Evolutionary conservation across 1,140 invertebrate genomes (phyloP).

Genomic region (Panagrolaimus sp.): DNA sequence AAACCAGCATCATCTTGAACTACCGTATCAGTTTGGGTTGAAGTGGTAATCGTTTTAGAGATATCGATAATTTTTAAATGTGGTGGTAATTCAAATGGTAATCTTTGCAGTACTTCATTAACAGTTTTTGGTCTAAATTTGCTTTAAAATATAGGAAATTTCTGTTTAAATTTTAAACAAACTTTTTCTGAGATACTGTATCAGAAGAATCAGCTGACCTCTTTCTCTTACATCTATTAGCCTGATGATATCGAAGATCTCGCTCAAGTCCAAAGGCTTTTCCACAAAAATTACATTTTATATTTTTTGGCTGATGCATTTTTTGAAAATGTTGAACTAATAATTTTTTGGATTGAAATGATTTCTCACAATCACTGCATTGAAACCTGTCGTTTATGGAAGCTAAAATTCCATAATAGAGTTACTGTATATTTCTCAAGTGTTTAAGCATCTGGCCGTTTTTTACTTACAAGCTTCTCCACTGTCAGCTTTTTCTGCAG

Average conservation of each 20-base stretch:
- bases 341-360: background rate
- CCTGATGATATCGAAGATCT: slow-evolving; percentile 1
- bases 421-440: background rate
- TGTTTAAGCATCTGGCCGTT: too few relatives aligned
- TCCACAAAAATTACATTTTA: background rate
- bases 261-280: background rate
- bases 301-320: background rate
- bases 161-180: background rate
- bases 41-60: too few relatives aligned
- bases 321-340: background rate
- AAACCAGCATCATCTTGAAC: background rate
- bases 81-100: too few relatives aligned
- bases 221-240: background rate
- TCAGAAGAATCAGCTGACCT: background rate
- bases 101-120: too few relatives aligned
- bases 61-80: too few relatives aligned
- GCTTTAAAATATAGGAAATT: background rate
- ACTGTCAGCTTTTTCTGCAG: too few relatives aligned
- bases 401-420: too few relatives aligned
- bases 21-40: too few relatives aligned
- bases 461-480: background rate
- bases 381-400: background rate
- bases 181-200: background rate
- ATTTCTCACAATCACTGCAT: background rate
- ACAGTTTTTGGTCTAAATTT: too few relatives aligned